Percentiles rank a stretch among this genome's conserved stretches.
Conservation (phyloP, 2,113 vertebrate genomes). For the Solea senegalensis region DNA sequence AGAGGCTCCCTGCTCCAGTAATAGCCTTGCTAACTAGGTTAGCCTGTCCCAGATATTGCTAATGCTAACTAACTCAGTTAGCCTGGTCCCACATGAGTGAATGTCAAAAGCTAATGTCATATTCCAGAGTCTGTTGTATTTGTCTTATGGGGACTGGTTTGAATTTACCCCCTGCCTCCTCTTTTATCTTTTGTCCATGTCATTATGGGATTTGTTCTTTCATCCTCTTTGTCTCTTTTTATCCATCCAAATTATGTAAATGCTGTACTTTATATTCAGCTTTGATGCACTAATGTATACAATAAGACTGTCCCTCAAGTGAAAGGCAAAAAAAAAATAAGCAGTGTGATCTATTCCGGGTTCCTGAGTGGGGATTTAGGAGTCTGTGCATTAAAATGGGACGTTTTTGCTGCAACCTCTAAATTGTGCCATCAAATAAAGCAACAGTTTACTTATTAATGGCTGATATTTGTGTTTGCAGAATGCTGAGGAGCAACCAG, state of each 20-base stretch:
- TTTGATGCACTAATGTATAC: neutral
- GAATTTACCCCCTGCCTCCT: constrained; percentile 28
- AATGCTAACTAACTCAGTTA: constrained; percentile 76
- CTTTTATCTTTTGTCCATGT: constrained; percentile 25
- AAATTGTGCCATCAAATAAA: too few species aligned
- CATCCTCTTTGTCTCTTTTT: constrained; percentile 1
- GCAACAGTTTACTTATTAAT: neutral
- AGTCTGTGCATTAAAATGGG: too few species aligned
- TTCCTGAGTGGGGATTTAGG: too few species aligned
- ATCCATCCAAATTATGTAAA: neutral
- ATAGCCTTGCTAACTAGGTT: constrained; percentile 76
- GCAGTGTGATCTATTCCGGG: neutral
- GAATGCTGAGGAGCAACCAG: constrained; percentile 96
- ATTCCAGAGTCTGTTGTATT: constrained; percentile 43
- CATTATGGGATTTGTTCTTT: constrained; percentile 5
- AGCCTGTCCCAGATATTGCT: constrained; percentile 69
- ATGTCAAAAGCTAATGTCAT: constrained; percentile 69
- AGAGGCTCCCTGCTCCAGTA: constrained; percentile 76
- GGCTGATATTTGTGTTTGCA: constrained; percentile 57
- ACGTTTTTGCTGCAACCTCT: too few species aligned
- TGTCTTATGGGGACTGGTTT: constrained; percentile 40
- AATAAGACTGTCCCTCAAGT: neutral
- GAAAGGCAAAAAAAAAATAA: neutral
- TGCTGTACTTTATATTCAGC: neutral
- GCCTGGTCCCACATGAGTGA: constrained; percentile 53